Evolutionary conservation across 2,888 invertebrate species (phyloP).

Genomic region (Acholoe squamosa): DNA sequence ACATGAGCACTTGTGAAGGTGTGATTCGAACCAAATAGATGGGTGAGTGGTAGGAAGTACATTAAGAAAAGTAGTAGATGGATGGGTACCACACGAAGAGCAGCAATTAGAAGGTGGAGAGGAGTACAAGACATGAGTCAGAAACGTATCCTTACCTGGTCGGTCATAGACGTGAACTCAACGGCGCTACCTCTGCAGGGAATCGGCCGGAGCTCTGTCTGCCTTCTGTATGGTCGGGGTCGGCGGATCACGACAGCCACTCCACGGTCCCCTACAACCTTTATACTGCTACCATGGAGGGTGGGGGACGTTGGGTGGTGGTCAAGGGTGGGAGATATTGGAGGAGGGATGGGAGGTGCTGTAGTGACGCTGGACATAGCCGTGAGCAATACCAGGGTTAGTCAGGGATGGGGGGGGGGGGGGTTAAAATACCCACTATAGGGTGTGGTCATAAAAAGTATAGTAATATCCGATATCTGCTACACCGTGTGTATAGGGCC

Average conservation of each 20-base stretch:
- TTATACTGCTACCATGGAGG: background rate
- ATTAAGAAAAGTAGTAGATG: too few species aligned
- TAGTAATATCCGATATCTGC: too few species aligned
- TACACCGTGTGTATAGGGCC: too few species aligned
- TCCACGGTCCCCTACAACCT: background rate
- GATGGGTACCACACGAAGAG: too few species aligned
- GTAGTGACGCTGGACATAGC: background rate
- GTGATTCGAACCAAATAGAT: too few species aligned
- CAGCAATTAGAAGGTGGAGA: too few species aligned
- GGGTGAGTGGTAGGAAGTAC: too few species aligned
- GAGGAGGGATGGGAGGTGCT: background rate
- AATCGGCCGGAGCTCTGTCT: background rate
- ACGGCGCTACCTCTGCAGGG: slow-evolving; percentile 36
- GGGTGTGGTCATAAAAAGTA: too few species aligned
- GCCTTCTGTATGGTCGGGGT: background rate
- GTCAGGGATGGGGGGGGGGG: background rate
- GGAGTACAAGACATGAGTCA: background rate
- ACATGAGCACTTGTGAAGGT: too few species aligned
- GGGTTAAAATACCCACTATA: background rate
- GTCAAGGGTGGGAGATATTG: too few species aligned
- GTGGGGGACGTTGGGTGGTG: too few species aligned
- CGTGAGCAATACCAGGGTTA: background rate
- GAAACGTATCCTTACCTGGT: background rate
- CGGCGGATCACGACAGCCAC: slow-evolving; percentile 26
- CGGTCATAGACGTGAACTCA: background rate